Conservation (phyloP, 2,113 vertebrate species). For the Leiothrix lutea region DNA sequence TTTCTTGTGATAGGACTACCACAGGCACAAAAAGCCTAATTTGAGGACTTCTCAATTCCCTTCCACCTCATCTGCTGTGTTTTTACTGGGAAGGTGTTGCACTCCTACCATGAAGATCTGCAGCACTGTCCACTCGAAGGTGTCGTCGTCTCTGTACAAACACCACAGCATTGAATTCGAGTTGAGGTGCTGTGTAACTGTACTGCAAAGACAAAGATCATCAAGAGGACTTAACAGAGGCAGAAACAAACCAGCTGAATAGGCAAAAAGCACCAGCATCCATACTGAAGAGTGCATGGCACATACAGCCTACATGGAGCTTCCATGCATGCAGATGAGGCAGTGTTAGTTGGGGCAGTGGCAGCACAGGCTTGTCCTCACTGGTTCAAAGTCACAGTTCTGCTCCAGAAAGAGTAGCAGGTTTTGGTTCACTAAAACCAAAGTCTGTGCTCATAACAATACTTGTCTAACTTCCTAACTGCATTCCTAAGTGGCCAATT, state of each 20-base stretch:
- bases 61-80: background rate
- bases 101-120: conserved; percentile 83
- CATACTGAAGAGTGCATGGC: background rate
- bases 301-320: background rate
- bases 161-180: conserved; percentile 85
- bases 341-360: background rate
- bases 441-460: background rate
- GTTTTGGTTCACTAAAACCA: background rate
- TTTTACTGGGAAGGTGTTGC: background rate
- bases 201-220: conserved; percentile 77
- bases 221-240: background rate
- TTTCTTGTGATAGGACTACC: background rate
- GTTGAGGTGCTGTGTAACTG: conserved; percentile 80
- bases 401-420: background rate
- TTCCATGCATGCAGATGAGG: background rate
- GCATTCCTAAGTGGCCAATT: background rate
- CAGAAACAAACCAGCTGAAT: background rate
- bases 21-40: background rate
- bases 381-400: background rate
- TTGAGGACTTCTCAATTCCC: background rate
- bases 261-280: background rate
- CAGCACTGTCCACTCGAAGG: conserved; percentile 90
- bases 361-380: background rate
- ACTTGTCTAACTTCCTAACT: background rate
- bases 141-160: conserved; percentile 86